Evolutionary conservation across 2,888 invertebrate genomes (phyloP), one percentile per base, ranked within the genome.

Genomic region (Yponomeuta sedellus): DNA sequence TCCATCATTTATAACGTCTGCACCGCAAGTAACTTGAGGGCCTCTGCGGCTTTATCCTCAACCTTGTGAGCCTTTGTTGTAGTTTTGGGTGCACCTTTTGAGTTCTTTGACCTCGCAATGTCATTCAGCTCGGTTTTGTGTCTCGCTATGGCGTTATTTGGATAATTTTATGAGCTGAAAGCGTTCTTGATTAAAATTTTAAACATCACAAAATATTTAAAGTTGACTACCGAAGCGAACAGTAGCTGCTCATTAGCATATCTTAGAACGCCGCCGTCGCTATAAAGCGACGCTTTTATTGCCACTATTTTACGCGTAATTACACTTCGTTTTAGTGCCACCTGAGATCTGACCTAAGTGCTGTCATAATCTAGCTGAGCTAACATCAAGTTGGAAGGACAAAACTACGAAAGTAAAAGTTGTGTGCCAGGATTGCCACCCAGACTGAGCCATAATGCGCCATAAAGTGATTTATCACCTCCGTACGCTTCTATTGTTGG

Each of bases 391-490:
- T 58, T 58, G 58, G 10, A 58, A 58, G 58, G 22, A 34, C 34
- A 8, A 34, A 34, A 34, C 8, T 34, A 58, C 20, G 20, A 20
- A 22, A 22, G 58, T 58, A 58, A 58, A 57, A 57, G 19, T 57
- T 57, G 57, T 57, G 5, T 20, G 44, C 44, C 6, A 12, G 44
- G 44, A 44, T 44, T 44, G 44, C 44, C 44, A 4, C 44, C 44
- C 44, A 52, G 44, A 52, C 44, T 5, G 34, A 52, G 44, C 2
- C 44, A 52, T 52, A 58, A 19, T 34, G 65, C 58, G 59, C 39
- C 39, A 20, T 25, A n/a, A 25, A 28, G 25, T 74, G 73, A 77
- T 78, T 75, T 75, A 77, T 76, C 72, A 76, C 74, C 75, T 76
- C 76, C 73, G 68, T 69, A 57, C 64, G 8, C 10, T 25, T 63